Conservation (phyloP, 2,888 invertebrate genomes). For the Drosophila macrospina region DNA sequence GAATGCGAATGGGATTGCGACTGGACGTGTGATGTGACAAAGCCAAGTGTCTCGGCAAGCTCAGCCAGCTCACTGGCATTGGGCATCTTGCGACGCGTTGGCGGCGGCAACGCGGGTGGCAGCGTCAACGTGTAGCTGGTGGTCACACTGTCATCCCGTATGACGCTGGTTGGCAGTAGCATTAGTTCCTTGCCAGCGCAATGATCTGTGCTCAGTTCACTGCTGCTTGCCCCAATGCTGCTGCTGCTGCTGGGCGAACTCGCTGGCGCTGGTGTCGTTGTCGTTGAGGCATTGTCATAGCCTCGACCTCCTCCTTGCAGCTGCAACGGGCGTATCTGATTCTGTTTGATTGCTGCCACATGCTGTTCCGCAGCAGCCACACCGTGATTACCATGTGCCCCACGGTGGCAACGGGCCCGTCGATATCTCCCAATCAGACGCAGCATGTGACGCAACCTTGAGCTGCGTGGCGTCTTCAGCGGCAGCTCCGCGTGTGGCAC, state of each 20-base stretch:
- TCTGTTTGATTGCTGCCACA: slow-evolving; percentile 82
- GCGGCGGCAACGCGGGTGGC: slow-evolving; percentile 86
- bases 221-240: slow-evolving; percentile 21
- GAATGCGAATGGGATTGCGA: slow-evolving; percentile 56
- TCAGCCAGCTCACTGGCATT: slow-evolving; percentile 87
- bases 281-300: slow-evolving; percentile 56
- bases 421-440: slow-evolving; percentile 84
- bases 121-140: slow-evolving; percentile 78
- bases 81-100: slow-evolving; percentile 86
- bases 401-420: slow-evolving; percentile 82
- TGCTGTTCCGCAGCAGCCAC: slow-evolving; percentile 57
- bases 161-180: slow-evolving; percentile 83
- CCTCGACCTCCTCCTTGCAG: slow-evolving; percentile 57
- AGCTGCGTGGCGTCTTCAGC: slow-evolving; percentile 63
- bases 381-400: slow-evolving; percentile 31
- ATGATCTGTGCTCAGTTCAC: slow-evolving; percentile 48
- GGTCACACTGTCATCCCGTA: slow-evolving; percentile 82
- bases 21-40: slow-evolving; percentile 71
- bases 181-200: slow-evolving; percentile 73
- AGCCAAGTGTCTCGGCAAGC: slow-evolving; percentile 87
- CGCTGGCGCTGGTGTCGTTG: slow-evolving; percentile 57
- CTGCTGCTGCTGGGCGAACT: slow-evolving; percentile 60
- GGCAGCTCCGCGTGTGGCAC: slow-evolving; percentile 42
- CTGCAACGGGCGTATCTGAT: slow-evolving; percentile 85
- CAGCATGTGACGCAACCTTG: slow-evolving; percentile 83